Evolutionary conservation across 2,113 vertebrate species (phyloP).

Genomic region (Mustela lutreola): DNA sequence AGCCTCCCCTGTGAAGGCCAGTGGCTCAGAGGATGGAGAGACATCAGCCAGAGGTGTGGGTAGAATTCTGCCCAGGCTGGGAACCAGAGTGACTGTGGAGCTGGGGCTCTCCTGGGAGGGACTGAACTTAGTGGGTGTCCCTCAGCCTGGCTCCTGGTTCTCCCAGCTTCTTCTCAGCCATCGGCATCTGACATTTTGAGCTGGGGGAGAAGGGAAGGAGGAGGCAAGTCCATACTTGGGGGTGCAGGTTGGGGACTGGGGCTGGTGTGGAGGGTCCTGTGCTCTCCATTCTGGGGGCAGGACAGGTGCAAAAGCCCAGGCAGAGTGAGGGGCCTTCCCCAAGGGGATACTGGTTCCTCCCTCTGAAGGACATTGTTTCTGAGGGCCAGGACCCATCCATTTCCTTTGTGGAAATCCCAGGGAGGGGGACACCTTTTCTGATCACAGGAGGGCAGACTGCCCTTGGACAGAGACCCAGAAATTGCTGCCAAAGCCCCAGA

Average conservation of each 20-base stretch:
- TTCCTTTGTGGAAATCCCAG: background rate
- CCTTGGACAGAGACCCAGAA: constrained; percentile 17
- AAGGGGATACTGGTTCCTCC: background rate
- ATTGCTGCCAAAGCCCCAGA: constrained; percentile 5
- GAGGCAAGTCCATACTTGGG: background rate
- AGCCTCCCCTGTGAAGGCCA: background rate
- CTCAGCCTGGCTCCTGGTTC: background rate
- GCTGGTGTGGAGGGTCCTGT: too few species aligned
- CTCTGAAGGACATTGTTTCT: background rate
- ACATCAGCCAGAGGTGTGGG: background rate
- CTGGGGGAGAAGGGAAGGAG: background rate
- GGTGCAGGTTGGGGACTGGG: background rate
- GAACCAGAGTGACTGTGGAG: background rate
- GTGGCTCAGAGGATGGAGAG: background rate
- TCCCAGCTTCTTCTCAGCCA: background rate
- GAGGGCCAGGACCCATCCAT: background rate
- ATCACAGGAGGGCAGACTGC: background rate
- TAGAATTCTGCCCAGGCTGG: background rate
- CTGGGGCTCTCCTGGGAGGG: background rate
- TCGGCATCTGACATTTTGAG: background rate
- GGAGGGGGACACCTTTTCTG: background rate
- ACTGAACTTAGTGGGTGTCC: background rate
- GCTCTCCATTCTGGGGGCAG: background rate
- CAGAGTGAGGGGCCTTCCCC: background rate
- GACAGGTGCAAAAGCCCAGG: background rate